Base-by-base conservation (phyloP, 2,113 vertebrate genomes). In the Pteropus alecto region DNA sequence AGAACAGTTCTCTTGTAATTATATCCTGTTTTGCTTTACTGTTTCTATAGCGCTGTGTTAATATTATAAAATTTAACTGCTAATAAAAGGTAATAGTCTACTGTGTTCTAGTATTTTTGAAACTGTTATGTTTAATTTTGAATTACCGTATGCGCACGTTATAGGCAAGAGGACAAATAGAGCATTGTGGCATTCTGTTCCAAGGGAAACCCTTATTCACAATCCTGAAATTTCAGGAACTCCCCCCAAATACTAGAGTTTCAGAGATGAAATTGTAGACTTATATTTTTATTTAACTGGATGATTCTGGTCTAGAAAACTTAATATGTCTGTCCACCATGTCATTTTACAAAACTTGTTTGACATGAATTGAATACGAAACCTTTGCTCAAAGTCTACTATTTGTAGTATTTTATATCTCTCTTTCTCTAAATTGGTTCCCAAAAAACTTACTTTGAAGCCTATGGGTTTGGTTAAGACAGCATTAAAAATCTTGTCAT, bases 1-100 rank as follows among this genome's bases (percentile, higher is more conserved):
- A 74, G 67, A 93, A 92, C n/a, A 89, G 14, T 93, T 79, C 41
- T 92, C 0, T 89, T 95, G 81, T 88, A 83, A 92, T 77, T 93
- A 67, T 58, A 61, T 90, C n/a, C 15, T 96, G 9, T 71, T 93
- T 90, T 95, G 7, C 13, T 93, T 78, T 21, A 81, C 73, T 95
- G 46, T 87, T 91, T 79, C 35, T 61, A 6, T 60, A 95, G 48
- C n/a, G 73, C 12, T 93, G 43, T 84, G 26, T 78, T 84, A 77
- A 43, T 91, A 74, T 92, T 92, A 90, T 83, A 90, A 88, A 89
- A 58, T 63, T 60, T 73, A 95, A 83, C 65, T 61, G 63, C 48
- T 93, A 41, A 18, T 71, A 2, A 82, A 82, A 93, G 46, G 35
- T 79, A 78, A 43, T 43, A 61, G 58, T 41, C 21, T 56, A 6